Evolutionary conservation across 2,797 vertebrate genomes (phyloP).

Genomic region (Paedocypris micromegethes): DNA sequence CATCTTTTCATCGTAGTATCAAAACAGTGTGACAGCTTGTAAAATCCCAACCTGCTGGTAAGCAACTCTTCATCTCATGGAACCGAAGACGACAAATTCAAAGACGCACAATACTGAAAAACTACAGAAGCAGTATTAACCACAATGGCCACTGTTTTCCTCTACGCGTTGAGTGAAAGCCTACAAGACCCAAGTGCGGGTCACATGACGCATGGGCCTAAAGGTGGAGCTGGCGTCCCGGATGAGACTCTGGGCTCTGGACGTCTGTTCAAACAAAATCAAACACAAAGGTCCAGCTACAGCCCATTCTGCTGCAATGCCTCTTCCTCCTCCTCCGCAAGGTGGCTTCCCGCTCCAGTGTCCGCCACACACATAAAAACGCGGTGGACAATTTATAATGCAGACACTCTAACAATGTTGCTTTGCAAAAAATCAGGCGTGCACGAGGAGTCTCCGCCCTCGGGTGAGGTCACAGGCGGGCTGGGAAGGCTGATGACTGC

Average conservation of each 20-base stretch:
- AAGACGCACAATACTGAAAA: constrained; percentile 53
- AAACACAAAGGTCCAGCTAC: constrained; percentile 42
- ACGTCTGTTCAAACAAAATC: constrained; percentile 21
- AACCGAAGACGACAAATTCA: constrained; percentile 47
- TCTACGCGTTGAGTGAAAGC: constrained; percentile 55
- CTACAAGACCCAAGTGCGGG: constrained; percentile 65
- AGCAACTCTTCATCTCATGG: constrained; percentile 20
- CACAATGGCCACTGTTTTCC: constrained; percentile 31
- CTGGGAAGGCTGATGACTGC: constrained; percentile 84
- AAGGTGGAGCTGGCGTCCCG: constrained; percentile 32
- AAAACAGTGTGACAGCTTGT: constrained; percentile 45
- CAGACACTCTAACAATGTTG: constrained; percentile 89
- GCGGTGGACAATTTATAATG: constrained; percentile 75
- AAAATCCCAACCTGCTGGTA: constrained; percentile 32
- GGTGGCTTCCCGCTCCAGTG: constrained; percentile 30
- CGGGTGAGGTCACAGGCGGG: constrained; percentile 74
- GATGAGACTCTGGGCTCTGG: constrained; percentile 24
- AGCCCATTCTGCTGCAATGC: constrained; percentile 28
- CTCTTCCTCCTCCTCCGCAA: constrained; percentile 15
- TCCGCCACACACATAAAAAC: constrained; percentile 29
- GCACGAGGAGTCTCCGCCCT: constrained; percentile 74
- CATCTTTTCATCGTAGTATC: constrained; percentile 41
- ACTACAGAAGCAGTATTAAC: constrained; percentile 36
- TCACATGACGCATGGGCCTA: constrained; percentile 21
- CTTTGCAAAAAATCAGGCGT: constrained; percentile 76